Base-by-base conservation (phyloP, 2,797 vertebrate species). In the Stomatorhinus walkeri region DNA sequence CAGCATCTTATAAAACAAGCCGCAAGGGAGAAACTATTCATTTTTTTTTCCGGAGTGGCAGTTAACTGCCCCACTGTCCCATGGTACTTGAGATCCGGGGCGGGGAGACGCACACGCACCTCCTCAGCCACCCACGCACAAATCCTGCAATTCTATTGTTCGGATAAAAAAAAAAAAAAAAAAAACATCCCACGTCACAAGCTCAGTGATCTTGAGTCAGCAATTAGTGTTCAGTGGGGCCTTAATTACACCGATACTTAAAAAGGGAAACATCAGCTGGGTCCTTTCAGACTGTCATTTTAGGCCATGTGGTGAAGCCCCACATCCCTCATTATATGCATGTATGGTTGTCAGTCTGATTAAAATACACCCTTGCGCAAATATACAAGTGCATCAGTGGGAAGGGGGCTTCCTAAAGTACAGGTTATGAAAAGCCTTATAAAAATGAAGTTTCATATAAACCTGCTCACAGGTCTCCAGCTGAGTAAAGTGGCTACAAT, bases 271-370 rank as follows among this genome's bases (percentile, higher is more conserved):
- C 64, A 52, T n/a, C 14, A 59, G 85, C 46, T 64, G 48, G 16
- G 79, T n/a, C 32, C 76, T 89, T 72, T 22, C 88, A 87, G 19
- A 40, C 64, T 28, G 56, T 81, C 85, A 68, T 87, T 89, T 87
- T 61, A 49, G 28, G 49, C 14, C 32, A 54, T n/a, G 36, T 83
- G 46, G 19, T 3, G 10, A 86, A 48, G 36, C 48, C 43, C 61
- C 24, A 2, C 59, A 59, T 59, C 22, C 88, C 83, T 59, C 40
- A 88, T 59, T 72, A 48, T 46, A 84, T 51, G 16, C n/a, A 49
- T 14, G 22, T 51, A 85, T 4, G 8, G 12, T 46, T n/a, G 32
- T 79, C 36, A 4, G 76, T 81, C 76, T 46, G 76, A 51, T 19
- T 72, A 88, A 68, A 88, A 52, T 59, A 54, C 28, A 52, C 49